Evolutionary conservation across 2,113 vertebrate species (phyloP), one percentile per base, ranked within the genome.

Genomic region (Thunnus thynnus): DNA sequence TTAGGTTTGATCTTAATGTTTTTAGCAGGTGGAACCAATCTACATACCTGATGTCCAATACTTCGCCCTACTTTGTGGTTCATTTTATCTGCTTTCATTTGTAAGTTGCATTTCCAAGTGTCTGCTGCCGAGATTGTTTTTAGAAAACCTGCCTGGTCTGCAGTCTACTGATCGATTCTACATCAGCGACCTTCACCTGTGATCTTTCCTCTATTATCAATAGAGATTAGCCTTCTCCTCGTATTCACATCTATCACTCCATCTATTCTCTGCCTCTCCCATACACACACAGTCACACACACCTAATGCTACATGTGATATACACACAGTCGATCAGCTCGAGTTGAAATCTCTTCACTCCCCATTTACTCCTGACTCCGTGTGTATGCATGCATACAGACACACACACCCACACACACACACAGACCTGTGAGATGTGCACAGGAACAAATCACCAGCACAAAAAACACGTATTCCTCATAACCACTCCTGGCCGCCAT

Each of bases 401-500:
- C 66, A 56, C 48, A 55, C 51, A 22, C 47, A 48, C 36, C 67
- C 30, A 62, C 47, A n/a, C 63, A 50, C 36, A 30, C 66, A 50
- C 16, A 54, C 14, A 78, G 20, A 82, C 63, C 70, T 68, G 75
- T 12, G 66, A 78, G 76, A 80, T 56, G 70, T 76, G 78, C 85
- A 72, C 85, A 5, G 79, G 83, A 85, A 78, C 87, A 91, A 91
- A 90, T 90, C 89, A 87, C 78, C 84, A 57, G 75, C 90, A n/a
- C n/a, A n/a, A n/a, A n/a, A n/a, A n/a, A n/a, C n/a, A n/a, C n/a
- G n/a, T n/a, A n/a, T n/a, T n/a, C n/a, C n/a, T n/a, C n/a, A n/a
- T 90, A 89, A 89, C 83, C 86, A 90, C 90, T 89, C 73, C 73
- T 86, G 86, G 83, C 80, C 74, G 61, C 83, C 77, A 18, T 88